Percentiles rank a stretch among this genome's conserved stretches.
phyloP scores from a whole-genome alignment of 2,797 vertebrate genomes.

The Siniperca undulata region DNA sequence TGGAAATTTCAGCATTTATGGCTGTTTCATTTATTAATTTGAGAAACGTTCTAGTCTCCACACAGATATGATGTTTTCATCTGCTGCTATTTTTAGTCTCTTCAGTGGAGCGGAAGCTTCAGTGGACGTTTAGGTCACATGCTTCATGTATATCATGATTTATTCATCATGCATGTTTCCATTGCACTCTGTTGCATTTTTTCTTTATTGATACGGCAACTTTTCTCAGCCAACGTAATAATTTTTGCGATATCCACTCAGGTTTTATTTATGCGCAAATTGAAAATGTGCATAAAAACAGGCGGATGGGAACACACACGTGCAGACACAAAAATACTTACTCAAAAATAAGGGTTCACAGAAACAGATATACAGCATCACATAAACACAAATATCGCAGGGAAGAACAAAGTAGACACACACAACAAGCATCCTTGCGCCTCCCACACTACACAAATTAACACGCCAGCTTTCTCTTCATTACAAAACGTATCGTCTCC shows the following conservation, averaged over 20 bases:
- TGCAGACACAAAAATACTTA: neutral
- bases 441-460: constrained; percentile 69
- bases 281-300: neutral
- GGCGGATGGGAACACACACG: neutral
- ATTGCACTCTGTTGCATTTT: neutral
- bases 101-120: too few species aligned
- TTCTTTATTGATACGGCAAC: too few species aligned
- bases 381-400: neutral
- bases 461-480: constrained; percentile 71
- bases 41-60: too few species aligned
- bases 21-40: too few species aligned
- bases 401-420: constrained; percentile 4
- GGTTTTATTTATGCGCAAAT: neutral
- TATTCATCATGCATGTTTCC: neutral
- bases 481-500: constrained; percentile 71
- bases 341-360: neutral
- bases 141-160: neutral
- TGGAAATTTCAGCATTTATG: neutral
- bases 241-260: neutral
- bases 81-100: neutral
- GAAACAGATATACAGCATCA: neutral
- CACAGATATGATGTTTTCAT: neutral
- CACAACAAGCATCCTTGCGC: constrained; percentile 25
- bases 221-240: neutral
- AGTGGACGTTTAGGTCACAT: neutral